Percentiles rank a stretch among this genome's conserved stretches.
Conservation (phyloP, 2,797 vertebrate species). For the Neosilurus mollespiculum region DNA sequence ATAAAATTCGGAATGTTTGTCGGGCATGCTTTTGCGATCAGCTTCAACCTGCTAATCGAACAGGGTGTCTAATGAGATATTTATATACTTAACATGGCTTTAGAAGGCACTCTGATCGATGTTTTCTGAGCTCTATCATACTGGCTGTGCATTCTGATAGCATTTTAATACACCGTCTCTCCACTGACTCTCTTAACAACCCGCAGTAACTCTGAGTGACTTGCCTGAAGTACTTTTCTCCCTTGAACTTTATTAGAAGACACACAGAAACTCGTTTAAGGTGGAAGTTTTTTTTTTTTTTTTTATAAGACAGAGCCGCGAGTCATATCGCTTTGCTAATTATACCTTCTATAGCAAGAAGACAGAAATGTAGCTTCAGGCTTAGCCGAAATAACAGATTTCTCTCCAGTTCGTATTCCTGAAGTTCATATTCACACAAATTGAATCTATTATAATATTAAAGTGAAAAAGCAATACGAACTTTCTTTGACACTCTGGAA, state of each 20-base stretch:
- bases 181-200: neutral
- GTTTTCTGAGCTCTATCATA: neutral
- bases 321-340: neutral
- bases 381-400: neutral
- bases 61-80: neutral
- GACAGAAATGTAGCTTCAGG: neutral
- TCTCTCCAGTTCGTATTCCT: neutral
- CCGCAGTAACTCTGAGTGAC: neutral
- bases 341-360: neutral
- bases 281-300: no score
- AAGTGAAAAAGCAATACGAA: neutral
- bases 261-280: neutral
- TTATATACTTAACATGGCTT: neutral
- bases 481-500: neutral
- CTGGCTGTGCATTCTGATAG: neutral
- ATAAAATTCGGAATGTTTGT: neutral
- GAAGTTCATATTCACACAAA: neutral
- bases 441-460: neutral
- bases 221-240: neutral
- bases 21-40: neutral
- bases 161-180: neutral
- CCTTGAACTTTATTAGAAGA: neutral
- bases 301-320: neutral
- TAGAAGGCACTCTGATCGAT: constrained; percentile 5
- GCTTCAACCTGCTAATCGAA: neutral